Evolutionary conservation across 2,888 invertebrate genomes (phyloP), one percentile per base, ranked within the genome.

Genomic region (Diplazon laetatorius): DNA sequence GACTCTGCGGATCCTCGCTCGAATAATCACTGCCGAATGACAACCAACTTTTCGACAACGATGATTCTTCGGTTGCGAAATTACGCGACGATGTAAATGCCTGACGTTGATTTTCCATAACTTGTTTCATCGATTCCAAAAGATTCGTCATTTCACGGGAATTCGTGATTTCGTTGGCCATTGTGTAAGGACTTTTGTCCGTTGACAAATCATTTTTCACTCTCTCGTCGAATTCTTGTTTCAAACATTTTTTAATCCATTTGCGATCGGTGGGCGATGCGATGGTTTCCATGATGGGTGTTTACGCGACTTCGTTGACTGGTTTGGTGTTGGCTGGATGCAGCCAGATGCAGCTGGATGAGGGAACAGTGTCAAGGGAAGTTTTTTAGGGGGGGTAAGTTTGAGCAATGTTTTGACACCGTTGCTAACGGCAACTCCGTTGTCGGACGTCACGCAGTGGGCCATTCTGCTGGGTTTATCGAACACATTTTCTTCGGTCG

Each of bases 1-100:
- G 70, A 2, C 82, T 85, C 90, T 89, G n/a, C n/a, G n/a, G 90
- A 9, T 90, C 90, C 48, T 90, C 90, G 8, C 78, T 82, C n/a
- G 86, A 87, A n/a, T 87, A 68, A 48, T 90, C 89, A 37, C 87
- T 90, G 0, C 78, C 66, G 30, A 81, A 87, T 0, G 90, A 89
- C 9, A 87, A 83, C 25, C 84, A 83, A 14, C 84, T 85, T 20
- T 82, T 59, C 2, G 25, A 1, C 18, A 69, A 16, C 10, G 48
- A 18, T n/a, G n/a, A n/a, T n/a, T n/a, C n/a, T n/a, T n/a, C n/a
- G n/a, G n/a, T n/a, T n/a, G n/a, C n/a, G 2, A 78, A 78, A 37
- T 39, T 55, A 6, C 77, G 46, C 10, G 57, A 63, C 9, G 69
- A 63, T 3, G 80, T 75, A 3, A 57, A 55, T 30, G 73, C 80